These are phyloP conservation scores for Buceros bicornis DNA, from an alignment of 2,797 vertebrate genomes.

Conservation along the genomic window DNA sequence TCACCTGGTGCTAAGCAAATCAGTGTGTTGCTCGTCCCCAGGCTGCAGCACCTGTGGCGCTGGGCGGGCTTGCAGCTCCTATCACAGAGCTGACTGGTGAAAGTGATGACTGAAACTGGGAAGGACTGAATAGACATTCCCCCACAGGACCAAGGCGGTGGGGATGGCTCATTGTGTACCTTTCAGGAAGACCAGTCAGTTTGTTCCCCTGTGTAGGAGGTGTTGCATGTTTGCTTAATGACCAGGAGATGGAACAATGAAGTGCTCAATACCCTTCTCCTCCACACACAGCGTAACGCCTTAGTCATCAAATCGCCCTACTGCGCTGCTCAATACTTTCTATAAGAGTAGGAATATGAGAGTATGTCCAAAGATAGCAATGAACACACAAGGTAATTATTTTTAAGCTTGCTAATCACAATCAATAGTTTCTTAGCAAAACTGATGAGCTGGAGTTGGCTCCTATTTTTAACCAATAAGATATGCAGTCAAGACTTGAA, in stretches of 20 bases:
- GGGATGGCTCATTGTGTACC: neutral
- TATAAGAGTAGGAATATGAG: constrained; percentile 64
- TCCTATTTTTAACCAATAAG: constrained; percentile 73
- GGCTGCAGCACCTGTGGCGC: neutral
- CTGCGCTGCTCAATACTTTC: constrained; percentile 51
- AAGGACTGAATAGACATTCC: neutral
- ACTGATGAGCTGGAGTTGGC: constrained; percentile 73
- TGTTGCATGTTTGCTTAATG: neutral
- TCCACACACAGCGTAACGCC: neutral
- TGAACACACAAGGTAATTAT: constrained; percentile 74
- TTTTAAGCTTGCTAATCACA: constrained; percentile 77
- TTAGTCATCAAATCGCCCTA: constrained; percentile 36
- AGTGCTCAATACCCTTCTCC: constrained; percentile 4
- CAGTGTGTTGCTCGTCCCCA: neutral
- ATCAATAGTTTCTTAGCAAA: constrained; percentile 75
- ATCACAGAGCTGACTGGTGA: neutral
- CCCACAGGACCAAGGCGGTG: neutral
- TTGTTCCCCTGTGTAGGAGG: neutral
- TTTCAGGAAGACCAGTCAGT: neutral
- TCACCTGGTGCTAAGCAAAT: neutral
- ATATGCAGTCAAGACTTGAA: constrained; percentile 66
- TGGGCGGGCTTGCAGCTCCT: neutral
- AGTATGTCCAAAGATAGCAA: constrained; percentile 72
- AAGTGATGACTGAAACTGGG: neutral
- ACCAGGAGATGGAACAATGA: constrained; percentile 40